Base-by-base conservation (phyloP, 2,113 vertebrate species). In the Brachirus orientalis region DNA sequence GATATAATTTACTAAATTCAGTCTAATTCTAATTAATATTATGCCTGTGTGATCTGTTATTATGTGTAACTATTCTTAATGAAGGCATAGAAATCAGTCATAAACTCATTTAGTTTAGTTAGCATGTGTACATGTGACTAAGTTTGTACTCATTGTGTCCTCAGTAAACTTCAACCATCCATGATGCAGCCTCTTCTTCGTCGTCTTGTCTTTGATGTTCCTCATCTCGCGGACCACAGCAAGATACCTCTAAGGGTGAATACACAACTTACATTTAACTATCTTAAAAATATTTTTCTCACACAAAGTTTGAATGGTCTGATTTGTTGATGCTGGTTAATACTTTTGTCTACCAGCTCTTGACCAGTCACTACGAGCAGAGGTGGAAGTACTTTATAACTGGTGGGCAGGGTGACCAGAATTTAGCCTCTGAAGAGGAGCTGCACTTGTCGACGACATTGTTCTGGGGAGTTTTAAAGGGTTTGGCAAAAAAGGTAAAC, bases 391-490 rank as follows among this genome's bases (percentile, higher is more conserved):
- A 98, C 82, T 97, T 93, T 54, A 84, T 93, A 38, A 85, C 88
- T 13, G 92, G 93, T 66, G 93, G 93, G 8, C 94, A 91, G 89
- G 92, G 91, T 12, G 94, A 89, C 70, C 94, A 94, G 2, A 91
- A 90, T 37, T 87, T 91, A 38, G 93, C 95, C 22, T 96, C 95
- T 9, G 96, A 96, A 77, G 97, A 96, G 83, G 96, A 98, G 52
- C 95, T 98, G 53, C 94, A 95, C 75, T 91, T 98, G 47, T 96
- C 95, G 40, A 95, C 94, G 81, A 97, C 95, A 78, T 88, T 99
- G 74, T 99, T 98, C 82, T 98, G 96, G 96, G 94, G 94, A 9
- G 92, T 98, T 75, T 97, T 98, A 77, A 96, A 95, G 69, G 94
- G 95, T 36, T 85, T 98, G 64, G 93, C 92, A 66, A 95, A 95